A percentile compares a stretch with the other conserved stretches of the same genome.
These are phyloP conservation scores for Dicaeum eximium DNA, from an alignment of 2,113 vertebrate genomes.

Conservation along the genomic window DNA sequence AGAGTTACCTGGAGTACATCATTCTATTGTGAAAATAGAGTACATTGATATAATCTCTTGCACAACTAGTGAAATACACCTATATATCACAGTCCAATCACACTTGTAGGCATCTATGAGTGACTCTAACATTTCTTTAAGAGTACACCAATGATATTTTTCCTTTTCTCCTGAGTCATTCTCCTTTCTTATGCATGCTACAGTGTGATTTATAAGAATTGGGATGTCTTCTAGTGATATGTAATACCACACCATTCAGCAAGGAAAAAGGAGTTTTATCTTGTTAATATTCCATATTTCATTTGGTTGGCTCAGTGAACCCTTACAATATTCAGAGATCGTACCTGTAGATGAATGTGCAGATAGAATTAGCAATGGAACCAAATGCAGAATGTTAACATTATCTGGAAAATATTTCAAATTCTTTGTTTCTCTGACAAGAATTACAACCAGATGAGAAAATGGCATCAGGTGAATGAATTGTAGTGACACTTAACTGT, in stretches of 20 bases:
- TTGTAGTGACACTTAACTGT: neutral
- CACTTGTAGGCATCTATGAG: neutral
- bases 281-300: neutral
- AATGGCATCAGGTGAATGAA: neutral
- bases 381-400: neutral
- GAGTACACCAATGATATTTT: neutral
- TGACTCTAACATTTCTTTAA: neutral
- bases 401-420: neutral
- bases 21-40: neutral
- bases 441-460: neutral
- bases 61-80: neutral
- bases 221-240: neutral
- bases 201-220: neutral
- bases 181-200: neutral
- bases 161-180: neutral
- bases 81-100: neutral
- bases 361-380: neutral
- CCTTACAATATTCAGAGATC: neutral
- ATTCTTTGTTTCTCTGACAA: conserved; percentile 2
- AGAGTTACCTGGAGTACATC: neutral
- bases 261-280: neutral
- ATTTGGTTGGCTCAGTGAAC: neutral
- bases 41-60: neutral
- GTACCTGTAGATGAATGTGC: neutral
- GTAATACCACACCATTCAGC: neutral